Percentiles rank a stretch among this genome's conserved stretches.
These are phyloP conservation scores for Calliopsis andreniformis DNA, from an alignment of 1,140 invertebrate genomes.

Conservation along the genomic window DNA sequence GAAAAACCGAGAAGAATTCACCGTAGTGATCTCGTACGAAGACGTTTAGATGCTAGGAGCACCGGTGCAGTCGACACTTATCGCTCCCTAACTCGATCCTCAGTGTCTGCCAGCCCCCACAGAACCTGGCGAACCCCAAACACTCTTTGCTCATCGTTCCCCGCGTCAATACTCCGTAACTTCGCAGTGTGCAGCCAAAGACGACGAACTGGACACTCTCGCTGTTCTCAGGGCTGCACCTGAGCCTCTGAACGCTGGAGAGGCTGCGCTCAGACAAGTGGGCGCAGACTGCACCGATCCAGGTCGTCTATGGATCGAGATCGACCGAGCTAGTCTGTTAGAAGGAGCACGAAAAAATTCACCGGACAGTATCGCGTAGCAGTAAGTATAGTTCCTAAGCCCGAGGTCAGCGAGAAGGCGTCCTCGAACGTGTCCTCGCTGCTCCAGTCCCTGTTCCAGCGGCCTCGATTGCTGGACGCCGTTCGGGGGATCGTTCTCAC, in stretches of 20 bases:
- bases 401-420: conserved; percentile 29
- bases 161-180: too few relatives aligned
- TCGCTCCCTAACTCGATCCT: background rate
- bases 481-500: conserved; percentile 22
- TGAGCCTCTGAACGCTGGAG: background rate
- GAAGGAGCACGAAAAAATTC: conserved; percentile 35
- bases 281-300: conserved; percentile 6
- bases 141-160: background rate
- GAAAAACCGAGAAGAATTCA: conserved; percentile 28
- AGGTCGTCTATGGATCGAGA: background rate
- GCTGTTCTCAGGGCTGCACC: too few relatives aligned
- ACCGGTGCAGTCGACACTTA: conserved; percentile 19
- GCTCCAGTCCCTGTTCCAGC: background rate
- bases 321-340: background rate
- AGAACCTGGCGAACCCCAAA: too few relatives aligned
- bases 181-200: too few relatives aligned
- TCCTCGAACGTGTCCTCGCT: background rate
- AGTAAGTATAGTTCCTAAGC: conserved; percentile 79
- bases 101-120: too few relatives aligned
- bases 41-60: conserved; percentile 15
- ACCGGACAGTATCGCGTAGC: conserved; percentile 66
- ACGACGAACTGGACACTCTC: too few relatives aligned
- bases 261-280: background rate
- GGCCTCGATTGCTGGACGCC: too few relatives aligned
- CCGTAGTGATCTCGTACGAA: conserved; percentile 27